Evolutionary conservation across 1,140 invertebrate species (phyloP), one percentile per base, ranked within the genome.

Genomic region (Bradynema listronoti): DNA sequence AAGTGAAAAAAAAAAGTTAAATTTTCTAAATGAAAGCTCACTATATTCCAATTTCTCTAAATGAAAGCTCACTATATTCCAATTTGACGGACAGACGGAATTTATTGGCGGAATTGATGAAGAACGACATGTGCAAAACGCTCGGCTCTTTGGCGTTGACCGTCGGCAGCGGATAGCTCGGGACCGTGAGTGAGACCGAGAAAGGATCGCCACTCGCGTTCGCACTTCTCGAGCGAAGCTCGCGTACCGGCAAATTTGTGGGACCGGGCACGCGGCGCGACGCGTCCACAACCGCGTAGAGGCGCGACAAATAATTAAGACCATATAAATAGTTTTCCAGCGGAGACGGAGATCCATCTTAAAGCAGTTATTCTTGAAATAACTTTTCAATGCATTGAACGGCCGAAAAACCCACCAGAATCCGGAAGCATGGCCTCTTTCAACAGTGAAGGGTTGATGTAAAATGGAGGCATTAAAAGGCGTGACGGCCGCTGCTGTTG

Each of bases 1-100:
- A 60, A 11, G n/a, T 7, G 29, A 63, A 63, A 41, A 49, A 49
- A 14, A 4, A 50, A 50, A 50, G 24, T 43, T 42, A 4, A 4
- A 34, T 19, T n/a, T 27, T 4, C 9, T 14, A 43, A 1, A n/a
- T 2, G 7, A 11, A 39, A 19, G 14, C 2, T 6, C 25, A 59
- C 58, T 25, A 25, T 61, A 61, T 19, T 61, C 57, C 24, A 4
- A 4, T 27, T 19, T n/a, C 29, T 4, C 9, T 14, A 43, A 1
- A n/a, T 2, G 7, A 11, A 39, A 19, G 14, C 2, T 6, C 25
- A 59, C 58, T 25, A 25, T 61, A 61, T 19, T 61, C 57, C 24
- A 61, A 14, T 25, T 46, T 61, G 27, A 56, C 25, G 11, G 59
- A 27, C n/a, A 61, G 16, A 33, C 57, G 45, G 27, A 62, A 61